Base-by-base conservation (phyloP, 2,113 vertebrate genomes). In the Heteronetta atricapilla region DNA sequence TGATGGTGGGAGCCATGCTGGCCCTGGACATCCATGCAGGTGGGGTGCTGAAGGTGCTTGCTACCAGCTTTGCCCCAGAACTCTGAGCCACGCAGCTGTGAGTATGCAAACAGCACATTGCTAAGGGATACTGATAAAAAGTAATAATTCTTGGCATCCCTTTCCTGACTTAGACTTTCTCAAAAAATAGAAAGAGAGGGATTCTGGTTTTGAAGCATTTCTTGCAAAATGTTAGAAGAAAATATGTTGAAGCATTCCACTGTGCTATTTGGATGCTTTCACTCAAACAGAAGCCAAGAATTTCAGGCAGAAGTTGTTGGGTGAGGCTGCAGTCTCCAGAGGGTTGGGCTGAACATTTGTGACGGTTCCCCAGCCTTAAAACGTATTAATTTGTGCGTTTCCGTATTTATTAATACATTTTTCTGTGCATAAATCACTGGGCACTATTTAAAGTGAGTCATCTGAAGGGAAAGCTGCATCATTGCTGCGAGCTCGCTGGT, bases 241-340 rank as follows among this genome's bases (percentile, higher is more conserved):
- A 76, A 21, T 23, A 55, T 72, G 93, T 62, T 33, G 25, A 46
- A 59, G 67, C 36, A 33, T 90, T 93, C 66, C 74, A 4, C 70
- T 42, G 53, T 8, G 60, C 22, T 86, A 6, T 26, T 89, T 76
- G 88, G 88, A 66, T 52, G 62, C 59, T 69, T 72, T 63, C 40
- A 3, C 66, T 90, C 16, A 1, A 79, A 74, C 66, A 13, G 93
- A 95, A 97, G 94, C 81, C 3, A 2, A 3, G 50, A 28, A 0
- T 62, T 79, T 70, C 1, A 56, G 67, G 88, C 93, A 66, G 77
- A 63, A 75, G 67, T 13, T 84, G 28, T 62, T 76, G 93, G 95
- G 96, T 72, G 93, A 93, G 90, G 90, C 69, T 72, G 53, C 63
- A 29, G 90, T 90, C 94, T 90, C 92, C 70, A 62, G 77, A 75